phyloP scores from a whole-genome alignment of 2,888 invertebrate species.

The Drosophila leonis region DNA sequence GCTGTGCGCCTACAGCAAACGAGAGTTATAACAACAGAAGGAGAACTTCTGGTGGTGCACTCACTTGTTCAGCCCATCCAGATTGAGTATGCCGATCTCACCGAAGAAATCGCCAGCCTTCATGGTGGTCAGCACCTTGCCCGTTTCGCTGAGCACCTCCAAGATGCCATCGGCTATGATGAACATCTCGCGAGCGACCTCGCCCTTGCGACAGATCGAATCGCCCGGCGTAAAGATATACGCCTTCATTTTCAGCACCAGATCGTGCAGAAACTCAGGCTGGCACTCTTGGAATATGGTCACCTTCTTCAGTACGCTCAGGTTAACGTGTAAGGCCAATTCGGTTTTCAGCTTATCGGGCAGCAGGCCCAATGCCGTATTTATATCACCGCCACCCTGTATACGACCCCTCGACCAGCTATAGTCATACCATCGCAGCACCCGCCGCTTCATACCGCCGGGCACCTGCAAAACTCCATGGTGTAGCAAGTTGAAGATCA shows the following conservation, averaged over 20 bases:
- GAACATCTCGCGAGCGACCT: slow-evolving; percentile 98
- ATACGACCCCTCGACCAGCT: slow-evolving; percentile 98
- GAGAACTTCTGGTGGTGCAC: slow-evolving; percentile 42
- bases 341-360: slow-evolving; percentile 99
- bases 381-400: slow-evolving; percentile 98
- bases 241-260: slow-evolving; percentile 98
- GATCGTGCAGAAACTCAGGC: slow-evolving; percentile 98
- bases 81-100: slow-evolving; percentile 97
- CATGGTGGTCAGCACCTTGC: slow-evolving; percentile 97
- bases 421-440: slow-evolving; percentile 98
- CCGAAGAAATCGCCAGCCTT: slow-evolving; percentile 99
- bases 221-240: slow-evolving; percentile 99
- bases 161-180: slow-evolving; percentile 98
- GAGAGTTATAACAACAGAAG: not conserved
- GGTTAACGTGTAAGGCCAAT: slow-evolving; percentile 96
- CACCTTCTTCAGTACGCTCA: slow-evolving; percentile 97
- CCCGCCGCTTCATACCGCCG: slow-evolving; percentile 97
- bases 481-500: not conserved
- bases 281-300: slow-evolving; percentile 99
- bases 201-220: slow-evolving; percentile 97
- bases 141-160: slow-evolving; percentile 97
- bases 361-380: slow-evolving; percentile 95
- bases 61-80: slow-evolving; percentile 98
- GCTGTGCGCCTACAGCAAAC: slow-evolving; percentile 92
- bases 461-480: slow-evolving; percentile 86